Evolutionary conservation across 2,113 vertebrate genomes (phyloP).

Genomic region (Nasalis larvatus): DNA sequence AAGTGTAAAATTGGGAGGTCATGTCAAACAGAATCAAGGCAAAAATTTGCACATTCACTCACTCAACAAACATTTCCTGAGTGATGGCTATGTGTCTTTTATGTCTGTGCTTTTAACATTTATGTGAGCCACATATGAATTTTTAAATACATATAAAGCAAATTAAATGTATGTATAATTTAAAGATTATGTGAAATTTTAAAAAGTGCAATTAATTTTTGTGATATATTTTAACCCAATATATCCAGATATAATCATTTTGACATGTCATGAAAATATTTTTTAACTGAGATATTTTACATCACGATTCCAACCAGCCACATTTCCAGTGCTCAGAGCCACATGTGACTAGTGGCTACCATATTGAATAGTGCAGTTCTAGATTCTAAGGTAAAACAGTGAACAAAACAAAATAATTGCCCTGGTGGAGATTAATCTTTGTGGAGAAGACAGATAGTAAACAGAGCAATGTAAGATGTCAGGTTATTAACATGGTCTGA

Average conservation of each 20-base stretch:
- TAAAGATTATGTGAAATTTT: neutral
- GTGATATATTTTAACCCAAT: neutral
- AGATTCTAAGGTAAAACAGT: neutral
- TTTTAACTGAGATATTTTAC: neutral
- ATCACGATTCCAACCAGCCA: neutral
- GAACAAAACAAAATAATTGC: neutral
- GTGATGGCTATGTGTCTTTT: neutral
- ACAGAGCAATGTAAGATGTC: neutral
- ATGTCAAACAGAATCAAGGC: neutral
- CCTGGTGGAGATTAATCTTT: neutral
- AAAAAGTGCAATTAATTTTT: constrained; percentile 3
- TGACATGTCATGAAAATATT: neutral
- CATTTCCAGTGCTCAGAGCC: neutral
- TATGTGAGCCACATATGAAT: neutral
- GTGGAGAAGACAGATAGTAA: neutral
- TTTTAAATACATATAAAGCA: neutral
- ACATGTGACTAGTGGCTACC: neutral
- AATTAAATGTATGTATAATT: neutral
- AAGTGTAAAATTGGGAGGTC: neutral
- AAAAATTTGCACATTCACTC: neutral
- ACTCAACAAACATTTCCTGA: neutral
- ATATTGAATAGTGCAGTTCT: neutral
- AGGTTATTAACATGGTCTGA: neutral
- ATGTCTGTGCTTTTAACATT: neutral
- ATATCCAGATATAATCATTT: neutral